These are phyloP conservation scores for Microtus oregoni DNA, from an alignment of 2,113 vertebrate genomes.

Conservation along the genomic window DNA sequence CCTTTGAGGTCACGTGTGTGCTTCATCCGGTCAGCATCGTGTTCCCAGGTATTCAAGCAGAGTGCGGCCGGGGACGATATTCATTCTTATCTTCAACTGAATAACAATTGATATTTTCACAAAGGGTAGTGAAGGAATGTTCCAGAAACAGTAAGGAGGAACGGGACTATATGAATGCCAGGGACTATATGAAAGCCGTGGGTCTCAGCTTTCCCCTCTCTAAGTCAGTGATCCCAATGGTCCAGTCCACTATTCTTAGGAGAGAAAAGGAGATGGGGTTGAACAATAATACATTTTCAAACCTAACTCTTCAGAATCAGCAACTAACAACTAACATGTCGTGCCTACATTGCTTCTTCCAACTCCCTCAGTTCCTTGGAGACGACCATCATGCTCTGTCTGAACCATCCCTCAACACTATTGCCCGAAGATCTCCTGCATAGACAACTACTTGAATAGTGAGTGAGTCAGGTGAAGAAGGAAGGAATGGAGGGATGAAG, in stretches of 20 bases:
- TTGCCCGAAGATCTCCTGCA: not conserved
- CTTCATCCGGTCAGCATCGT: not conserved
- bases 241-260: not conserved
- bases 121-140: not conserved
- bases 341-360: not conserved
- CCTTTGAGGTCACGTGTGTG: not conserved
- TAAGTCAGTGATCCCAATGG: not conserved
- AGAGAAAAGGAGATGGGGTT: not conserved
- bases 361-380: not conserved
- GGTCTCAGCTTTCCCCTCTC: not conserved
- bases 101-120: not conserved
- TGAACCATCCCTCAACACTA: not conserved
- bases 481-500: not conserved
- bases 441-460: not conserved
- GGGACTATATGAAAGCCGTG: too few relatives aligned
- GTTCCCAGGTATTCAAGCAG: not conserved
- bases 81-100: not conserved
- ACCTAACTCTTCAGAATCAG: not conserved
- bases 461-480: not conserved
- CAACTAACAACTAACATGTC: not conserved
- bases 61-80: fast-evolving
- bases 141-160: not conserved
- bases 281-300: not conserved
- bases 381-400: too few relatives aligned
- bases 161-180: not conserved